Evolutionary conservation across 1,140 invertebrate species (phyloP).

Genomic region (Macrosteles quadrilineatus): DNA sequence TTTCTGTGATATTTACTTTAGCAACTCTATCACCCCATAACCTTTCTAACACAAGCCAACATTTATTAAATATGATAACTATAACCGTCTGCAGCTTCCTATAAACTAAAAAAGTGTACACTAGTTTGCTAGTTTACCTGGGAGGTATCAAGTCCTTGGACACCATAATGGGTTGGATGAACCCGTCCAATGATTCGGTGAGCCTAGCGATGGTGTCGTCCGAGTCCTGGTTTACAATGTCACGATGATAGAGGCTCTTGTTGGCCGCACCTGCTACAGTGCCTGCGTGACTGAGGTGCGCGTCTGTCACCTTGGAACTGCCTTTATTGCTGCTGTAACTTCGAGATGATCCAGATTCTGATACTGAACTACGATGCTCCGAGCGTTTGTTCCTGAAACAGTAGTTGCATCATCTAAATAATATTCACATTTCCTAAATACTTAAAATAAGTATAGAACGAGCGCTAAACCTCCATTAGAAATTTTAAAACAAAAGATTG

Average conservation of each 20-base stretch:
- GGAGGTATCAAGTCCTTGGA: conserved; percentile 39
- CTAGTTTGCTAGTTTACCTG: too few species aligned
- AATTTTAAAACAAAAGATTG: too few species aligned
- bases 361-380: conserved; percentile 35
- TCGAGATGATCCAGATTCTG: conserved; percentile 35
- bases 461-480: too few species aligned
- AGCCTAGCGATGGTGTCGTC: conserved; percentile 17
- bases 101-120: too few species aligned
- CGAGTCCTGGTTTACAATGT: background rate
- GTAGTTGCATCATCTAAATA: too few species aligned
- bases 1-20: background rate
- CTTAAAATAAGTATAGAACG: too few species aligned
- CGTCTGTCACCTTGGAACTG: conserved; percentile 19
- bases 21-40: background rate
- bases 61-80: too few species aligned
- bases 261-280: background rate
- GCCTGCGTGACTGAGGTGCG: conserved; percentile 35
- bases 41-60: background rate
- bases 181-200: conserved; percentile 35
- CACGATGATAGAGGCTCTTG: conserved; percentile 22
- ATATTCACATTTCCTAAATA: too few species aligned
- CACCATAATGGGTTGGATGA: conserved; percentile 30
- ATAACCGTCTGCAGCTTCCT: too few species aligned
- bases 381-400: conserved; percentile 31
- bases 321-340: conserved; percentile 34